These are phyloP conservation scores for Galerucella nymphaeae DNA, from an alignment of 2,888 invertebrate species.

Conservation along the genomic window DNA sequence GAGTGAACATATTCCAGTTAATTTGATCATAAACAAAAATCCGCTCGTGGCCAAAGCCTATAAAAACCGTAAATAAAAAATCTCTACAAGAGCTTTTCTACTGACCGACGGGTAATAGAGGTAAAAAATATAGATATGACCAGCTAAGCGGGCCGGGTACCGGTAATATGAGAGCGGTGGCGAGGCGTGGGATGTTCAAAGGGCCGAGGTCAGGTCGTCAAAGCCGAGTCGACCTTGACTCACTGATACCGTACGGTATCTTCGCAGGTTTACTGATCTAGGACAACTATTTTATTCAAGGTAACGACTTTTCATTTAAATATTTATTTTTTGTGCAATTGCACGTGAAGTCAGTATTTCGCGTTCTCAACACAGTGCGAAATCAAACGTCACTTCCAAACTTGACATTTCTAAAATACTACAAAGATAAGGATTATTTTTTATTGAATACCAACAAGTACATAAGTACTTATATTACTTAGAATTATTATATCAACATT, in stretches of 20 bases:
- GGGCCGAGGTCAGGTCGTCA: conserved; percentile 20
- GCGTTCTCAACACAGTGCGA: too few species aligned
- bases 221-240: conserved; percentile 27
- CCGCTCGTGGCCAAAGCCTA: background rate
- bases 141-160: background rate
- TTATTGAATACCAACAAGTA: too few species aligned
- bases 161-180: conserved; percentile 6
- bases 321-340: too few species aligned
- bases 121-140: conserved; percentile 14
- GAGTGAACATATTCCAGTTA: background rate
- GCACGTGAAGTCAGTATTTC: too few species aligned
- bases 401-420: too few species aligned
- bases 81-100: background rate
- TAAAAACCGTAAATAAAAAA: background rate
- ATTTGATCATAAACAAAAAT: background rate
- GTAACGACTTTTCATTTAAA: background rate
- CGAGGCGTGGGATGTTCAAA: conserved; percentile 7
- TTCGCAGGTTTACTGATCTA: conserved; percentile 5
- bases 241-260: conserved; percentile 13
- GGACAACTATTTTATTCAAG: background rate
- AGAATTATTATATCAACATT: too few species aligned
- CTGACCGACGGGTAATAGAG: too few species aligned
- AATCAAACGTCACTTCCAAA: too few species aligned
- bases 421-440: too few species aligned
- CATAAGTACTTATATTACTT: too few species aligned